Percentiles rank a stretch among this genome's conserved stretches.
Conservation (phyloP, 2,113 vertebrate species). For the Blennius ocellaris region DNA sequence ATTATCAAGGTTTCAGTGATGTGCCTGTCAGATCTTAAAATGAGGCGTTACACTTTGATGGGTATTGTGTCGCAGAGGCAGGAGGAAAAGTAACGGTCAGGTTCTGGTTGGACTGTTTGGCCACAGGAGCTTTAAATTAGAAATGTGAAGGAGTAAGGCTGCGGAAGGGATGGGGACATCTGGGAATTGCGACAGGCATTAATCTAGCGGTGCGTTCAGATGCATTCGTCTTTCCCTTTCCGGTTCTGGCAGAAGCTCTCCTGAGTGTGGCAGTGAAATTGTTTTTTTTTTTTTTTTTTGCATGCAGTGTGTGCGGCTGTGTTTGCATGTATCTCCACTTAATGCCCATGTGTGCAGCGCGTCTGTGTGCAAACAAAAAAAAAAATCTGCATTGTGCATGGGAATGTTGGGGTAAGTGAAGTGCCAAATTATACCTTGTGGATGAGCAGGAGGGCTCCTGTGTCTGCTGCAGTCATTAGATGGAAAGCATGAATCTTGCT, state of each 20-base stretch:
- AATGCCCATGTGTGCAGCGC: constrained; percentile 19
- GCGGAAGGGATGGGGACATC: neutral
- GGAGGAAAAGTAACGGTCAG: constrained; percentile 6
- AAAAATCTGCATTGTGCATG: constrained; percentile 57
- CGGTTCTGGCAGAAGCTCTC: constrained; percentile 32
- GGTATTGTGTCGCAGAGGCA: constrained; percentile 4
- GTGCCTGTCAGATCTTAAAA: constrained; percentile 41
- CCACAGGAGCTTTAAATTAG: constrained; percentile 67
- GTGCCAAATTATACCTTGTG: constrained; percentile 62
- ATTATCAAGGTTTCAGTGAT: constrained; percentile 32
- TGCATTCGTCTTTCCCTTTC: constrained; percentile 53
- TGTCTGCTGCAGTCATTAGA: constrained; percentile 54
- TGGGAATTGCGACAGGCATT: constrained; percentile 56
- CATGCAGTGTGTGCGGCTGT: constrained; percentile 9
- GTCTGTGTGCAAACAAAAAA: constrained; percentile 70
- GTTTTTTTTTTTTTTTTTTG: constrained; percentile 50
- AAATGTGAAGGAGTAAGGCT: constrained; percentile 42
- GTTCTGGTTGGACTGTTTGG: constrained; percentile 46
- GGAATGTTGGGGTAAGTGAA: constrained; percentile 56
- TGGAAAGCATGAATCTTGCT: constrained; percentile 54
- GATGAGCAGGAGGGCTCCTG: constrained; percentile 39
- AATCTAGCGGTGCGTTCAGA: constrained; percentile 55
- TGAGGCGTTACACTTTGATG: constrained; percentile 17
- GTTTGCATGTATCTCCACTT: constrained; percentile 12
- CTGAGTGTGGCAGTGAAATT: constrained; percentile 39